Conservation (phyloP, 2,797 vertebrate genomes). For the Craterocephalus amniculus region DNA sequence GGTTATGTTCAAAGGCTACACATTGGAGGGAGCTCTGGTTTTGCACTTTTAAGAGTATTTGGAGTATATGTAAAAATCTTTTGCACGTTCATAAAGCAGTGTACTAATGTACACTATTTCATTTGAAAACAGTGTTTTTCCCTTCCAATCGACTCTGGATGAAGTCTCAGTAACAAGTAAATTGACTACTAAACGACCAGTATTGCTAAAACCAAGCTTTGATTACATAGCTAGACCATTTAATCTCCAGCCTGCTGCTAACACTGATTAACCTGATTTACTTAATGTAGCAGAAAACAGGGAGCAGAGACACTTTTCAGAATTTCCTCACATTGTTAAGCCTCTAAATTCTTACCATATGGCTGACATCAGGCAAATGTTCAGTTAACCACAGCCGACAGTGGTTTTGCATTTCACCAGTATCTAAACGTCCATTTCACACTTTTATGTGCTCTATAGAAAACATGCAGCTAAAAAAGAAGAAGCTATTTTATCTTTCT, state of each 20-base stretch:
- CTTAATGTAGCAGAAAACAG: neutral
- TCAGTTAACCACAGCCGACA: constrained; percentile 12
- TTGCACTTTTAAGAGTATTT: fast-evolving
- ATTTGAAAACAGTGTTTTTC: neutral
- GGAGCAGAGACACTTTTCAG: constrained; percentile 1
- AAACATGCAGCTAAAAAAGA: neutral
- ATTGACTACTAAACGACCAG: neutral
- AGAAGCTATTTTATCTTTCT: neutral
- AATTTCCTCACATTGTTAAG: constrained; percentile 17
- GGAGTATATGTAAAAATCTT: neutral
- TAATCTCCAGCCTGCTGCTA: neutral
- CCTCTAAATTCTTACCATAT: constrained; percentile 32
- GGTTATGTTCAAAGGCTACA: constrained; percentile 2
- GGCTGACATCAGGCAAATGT: constrained; percentile 26
- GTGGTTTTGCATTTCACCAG: constrained; percentile 24
- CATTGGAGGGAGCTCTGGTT: neutral
- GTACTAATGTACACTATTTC: neutral
- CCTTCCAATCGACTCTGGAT: neutral
- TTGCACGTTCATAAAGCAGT: neutral
- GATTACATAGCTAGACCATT: constrained; percentile 7
- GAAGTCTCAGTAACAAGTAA: constrained; percentile 6
- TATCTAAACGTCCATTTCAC: constrained; percentile 38
- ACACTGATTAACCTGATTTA: constrained; percentile 5
- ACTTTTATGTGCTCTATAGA: neutral
- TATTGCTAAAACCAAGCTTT: constrained; percentile 10